A percentile compares a stretch with the other conserved stretches of the same genome.
These are phyloP conservation scores for Poeciliopsis turneri DNA, from an alignment of 2,797 vertebrate genomes.

Conservation along the genomic window DNA sequence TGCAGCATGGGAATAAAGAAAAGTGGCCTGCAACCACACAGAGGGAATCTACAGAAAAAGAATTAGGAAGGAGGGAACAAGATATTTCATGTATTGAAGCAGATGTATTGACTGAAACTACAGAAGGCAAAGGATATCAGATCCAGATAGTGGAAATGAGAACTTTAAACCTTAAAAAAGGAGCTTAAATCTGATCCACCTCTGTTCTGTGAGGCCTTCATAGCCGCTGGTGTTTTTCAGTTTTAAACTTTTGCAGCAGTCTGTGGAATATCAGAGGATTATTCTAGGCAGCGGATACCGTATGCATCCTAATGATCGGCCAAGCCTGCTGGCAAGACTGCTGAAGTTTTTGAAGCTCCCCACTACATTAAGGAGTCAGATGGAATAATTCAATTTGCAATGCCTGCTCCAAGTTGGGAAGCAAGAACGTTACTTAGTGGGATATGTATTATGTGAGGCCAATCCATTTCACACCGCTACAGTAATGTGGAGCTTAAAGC, in stretches of 20 bases:
- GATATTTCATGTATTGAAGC: constrained; percentile 14
- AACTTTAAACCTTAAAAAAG: neutral
- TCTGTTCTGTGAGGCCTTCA: constrained; percentile 44
- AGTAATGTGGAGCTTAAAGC: constrained; percentile 23
- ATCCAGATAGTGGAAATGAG: neutral
- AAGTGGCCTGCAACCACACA: constrained; percentile 27
- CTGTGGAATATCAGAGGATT: constrained; percentile 73
- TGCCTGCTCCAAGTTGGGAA: constrained; percentile 40
- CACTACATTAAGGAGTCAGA: constrained; percentile 53
- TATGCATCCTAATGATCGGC: constrained; percentile 65
- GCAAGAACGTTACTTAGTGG: constrained; percentile 38
- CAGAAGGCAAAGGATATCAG: neutral
- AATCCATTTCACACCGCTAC: constrained; percentile 44
- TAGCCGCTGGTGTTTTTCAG: constrained; percentile 55
- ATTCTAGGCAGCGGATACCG: constrained; percentile 52
- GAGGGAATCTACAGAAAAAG: constrained; percentile 16
- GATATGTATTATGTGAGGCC: constrained; percentile 23
- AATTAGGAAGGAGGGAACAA: neutral
- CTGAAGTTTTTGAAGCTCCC: constrained; percentile 35
- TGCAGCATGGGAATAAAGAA: constrained; percentile 53
- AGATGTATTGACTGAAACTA: constrained; percentile 1
- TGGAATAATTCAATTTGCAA: constrained; percentile 57
- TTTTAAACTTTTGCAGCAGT: constrained; percentile 46
- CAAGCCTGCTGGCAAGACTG: constrained; percentile 56
- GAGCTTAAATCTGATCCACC: neutral